These are phyloP conservation scores for Lutjanus erythropterus DNA, from an alignment of 2,113 vertebrate species.

Conservation along the genomic window DNA sequence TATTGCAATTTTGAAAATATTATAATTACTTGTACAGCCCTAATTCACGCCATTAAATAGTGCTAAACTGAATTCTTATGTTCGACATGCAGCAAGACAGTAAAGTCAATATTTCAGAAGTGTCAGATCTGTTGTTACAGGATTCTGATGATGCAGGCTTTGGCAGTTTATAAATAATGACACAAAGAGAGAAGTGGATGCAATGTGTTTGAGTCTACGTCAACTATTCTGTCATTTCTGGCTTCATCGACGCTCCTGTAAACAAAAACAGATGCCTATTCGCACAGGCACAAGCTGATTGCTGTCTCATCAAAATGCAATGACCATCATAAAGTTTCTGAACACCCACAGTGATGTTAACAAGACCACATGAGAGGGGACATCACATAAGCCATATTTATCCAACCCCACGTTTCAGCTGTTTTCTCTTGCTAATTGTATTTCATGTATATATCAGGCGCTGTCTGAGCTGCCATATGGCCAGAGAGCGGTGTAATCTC, in stretches of 20 bases:
- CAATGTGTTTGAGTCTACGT: constrained; percentile 20
- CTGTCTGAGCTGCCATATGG: constrained; percentile 62
- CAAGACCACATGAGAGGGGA: constrained; percentile 42
- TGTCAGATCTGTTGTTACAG: neutral
- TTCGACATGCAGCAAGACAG: neutral
- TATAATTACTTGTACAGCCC: too few relatives aligned
- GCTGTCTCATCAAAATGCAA: constrained; percentile 29
- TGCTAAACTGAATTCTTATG: neutral
- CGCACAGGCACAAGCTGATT: neutral
- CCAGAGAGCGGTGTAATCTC: constrained; percentile 68
- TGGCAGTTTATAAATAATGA: constrained; percentile 24
- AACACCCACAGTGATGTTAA: constrained; percentile 53
- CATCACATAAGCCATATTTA: constrained; percentile 37
- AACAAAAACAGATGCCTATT: constrained; percentile 49
- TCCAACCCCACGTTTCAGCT: constrained; percentile 28
- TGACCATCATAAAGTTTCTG: constrained; percentile 38
- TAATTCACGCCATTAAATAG: neutral
- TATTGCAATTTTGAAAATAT: too few relatives aligned
- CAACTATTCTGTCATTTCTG: constrained; percentile 42
- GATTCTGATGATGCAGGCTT: constrained; percentile 9
- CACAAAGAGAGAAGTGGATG: constrained; percentile 14
- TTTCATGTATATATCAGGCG: constrained; percentile 54
- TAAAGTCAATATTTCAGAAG: neutral
- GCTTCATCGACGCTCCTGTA: constrained; percentile 16
- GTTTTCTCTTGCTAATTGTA: constrained; percentile 60